Conservation (phyloP, 2,113 vertebrate genomes). For the Alosa alosa region DNA sequence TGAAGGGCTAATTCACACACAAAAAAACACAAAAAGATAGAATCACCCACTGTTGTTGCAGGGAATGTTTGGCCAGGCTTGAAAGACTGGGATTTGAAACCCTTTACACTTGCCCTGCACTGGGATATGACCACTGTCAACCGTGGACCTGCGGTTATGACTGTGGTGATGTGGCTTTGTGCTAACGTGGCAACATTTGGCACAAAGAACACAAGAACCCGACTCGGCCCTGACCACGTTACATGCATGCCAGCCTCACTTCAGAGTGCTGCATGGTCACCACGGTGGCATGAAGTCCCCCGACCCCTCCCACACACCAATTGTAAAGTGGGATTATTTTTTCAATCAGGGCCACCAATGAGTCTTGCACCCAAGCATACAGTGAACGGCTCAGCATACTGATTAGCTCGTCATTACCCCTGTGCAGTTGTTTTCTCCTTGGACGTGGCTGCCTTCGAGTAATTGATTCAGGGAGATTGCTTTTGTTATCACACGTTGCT, state of each 20-base stretch:
- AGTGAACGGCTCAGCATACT: not conserved
- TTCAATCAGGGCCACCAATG: not conserved
- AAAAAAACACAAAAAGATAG: not conserved
- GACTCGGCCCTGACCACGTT: not conserved
- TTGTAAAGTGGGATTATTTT: not conserved
- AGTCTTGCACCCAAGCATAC: not conserved
- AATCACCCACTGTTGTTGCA: too few relatives aligned
- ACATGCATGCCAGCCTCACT: not conserved
- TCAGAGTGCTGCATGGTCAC: not conserved
- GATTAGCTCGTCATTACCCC: constrained; percentile 4
- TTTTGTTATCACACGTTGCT: constrained; percentile 4
- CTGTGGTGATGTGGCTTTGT: not conserved
- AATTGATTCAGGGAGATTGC: constrained; percentile 18
- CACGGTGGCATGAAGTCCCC: not conserved
- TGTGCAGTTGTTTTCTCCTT: not conserved
- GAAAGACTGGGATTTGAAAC: not conserved
- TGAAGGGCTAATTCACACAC: not conserved
- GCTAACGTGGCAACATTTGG: not conserved
- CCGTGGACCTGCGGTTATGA: not conserved
- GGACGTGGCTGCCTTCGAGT: not conserved
- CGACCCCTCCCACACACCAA: not conserved
- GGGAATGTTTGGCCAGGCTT: not conserved
- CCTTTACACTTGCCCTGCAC: not conserved
- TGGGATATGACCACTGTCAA: not conserved
- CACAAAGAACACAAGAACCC: not conserved